These are phyloP conservation scores for Sebastes trivittatus DNA, from an alignment of 2,797 vertebrate genomes.

Conservation along the genomic window DNA sequence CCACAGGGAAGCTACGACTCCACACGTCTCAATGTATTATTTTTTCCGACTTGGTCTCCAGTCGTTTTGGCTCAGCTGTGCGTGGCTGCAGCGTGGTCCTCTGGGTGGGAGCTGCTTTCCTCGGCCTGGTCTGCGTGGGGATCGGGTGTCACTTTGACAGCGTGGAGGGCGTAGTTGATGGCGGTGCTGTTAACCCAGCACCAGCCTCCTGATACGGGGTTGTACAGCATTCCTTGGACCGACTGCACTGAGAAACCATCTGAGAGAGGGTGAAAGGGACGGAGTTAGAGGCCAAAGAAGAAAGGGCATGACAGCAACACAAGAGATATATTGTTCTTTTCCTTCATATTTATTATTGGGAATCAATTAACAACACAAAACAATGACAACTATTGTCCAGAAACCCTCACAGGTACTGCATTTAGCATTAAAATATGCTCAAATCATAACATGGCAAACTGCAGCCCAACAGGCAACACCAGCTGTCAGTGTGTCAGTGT, in stretches of 20 bases:
- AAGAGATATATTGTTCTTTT: background rate
- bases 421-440: too few species aligned
- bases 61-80: slow-evolving; percentile 40
- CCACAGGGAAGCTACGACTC: background rate
- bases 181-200: slow-evolving; percentile 87
- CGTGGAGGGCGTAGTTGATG: slow-evolving; percentile 93
- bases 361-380: too few species aligned
- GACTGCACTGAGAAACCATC: slow-evolving; percentile 89
- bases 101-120: slow-evolving; percentile 14
- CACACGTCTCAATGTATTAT: background rate
- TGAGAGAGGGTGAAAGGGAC: slow-evolving; percentile 54
- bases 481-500: too few species aligned
- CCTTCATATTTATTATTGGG: accelerated
- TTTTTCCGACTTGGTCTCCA: background rate
- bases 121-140: slow-evolving; percentile 30
- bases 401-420: too few species aligned
- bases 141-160: slow-evolving; percentile 78
- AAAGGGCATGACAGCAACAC: background rate
- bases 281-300: background rate
- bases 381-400: accelerated
- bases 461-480: too few species aligned
- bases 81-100: slow-evolving; percentile 11
- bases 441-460: too few species aligned
- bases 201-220: slow-evolving; percentile 89
- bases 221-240: slow-evolving; percentile 92